These are phyloP conservation scores for Sphaerodactylus townsendi DNA, from an alignment of 2,113 vertebrate species.

Conservation along the genomic window DNA sequence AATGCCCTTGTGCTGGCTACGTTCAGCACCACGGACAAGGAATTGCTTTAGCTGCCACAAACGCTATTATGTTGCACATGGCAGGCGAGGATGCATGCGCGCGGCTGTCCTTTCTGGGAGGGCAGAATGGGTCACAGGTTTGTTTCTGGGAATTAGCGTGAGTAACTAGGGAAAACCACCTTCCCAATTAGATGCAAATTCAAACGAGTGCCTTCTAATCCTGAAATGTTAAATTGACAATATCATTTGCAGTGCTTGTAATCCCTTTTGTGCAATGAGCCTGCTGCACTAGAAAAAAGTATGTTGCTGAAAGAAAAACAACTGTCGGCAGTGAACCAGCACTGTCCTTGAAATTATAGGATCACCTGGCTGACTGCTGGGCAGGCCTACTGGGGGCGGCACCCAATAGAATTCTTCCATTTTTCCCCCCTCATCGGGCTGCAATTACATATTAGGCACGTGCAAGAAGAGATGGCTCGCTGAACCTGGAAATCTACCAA, in stretches of 20 bases:
- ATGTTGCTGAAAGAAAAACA: conserved; percentile 48
- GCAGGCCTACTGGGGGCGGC: not conserved
- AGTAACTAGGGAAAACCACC: not conserved
- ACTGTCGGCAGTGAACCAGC: conserved; percentile 39
- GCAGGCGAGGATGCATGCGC: rapidly evolving
- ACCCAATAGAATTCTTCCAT: not conserved
- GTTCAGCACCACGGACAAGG: conserved; percentile 25
- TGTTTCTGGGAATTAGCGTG: conserved; percentile 2
- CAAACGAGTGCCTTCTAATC: conserved; percentile 49
- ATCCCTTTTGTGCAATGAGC: conserved; percentile 44
- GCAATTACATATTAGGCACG: not conserved
- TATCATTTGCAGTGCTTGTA: conserved; percentile 10
- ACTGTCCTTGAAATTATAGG: not conserved
- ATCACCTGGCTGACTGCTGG: not conserved
- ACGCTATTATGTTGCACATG: not conserved
- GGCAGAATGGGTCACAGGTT: not conserved
- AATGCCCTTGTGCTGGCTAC: conserved; percentile 70
- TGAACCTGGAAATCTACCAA: not conserved
- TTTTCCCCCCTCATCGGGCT: not conserved
- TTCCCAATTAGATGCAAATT: conserved; percentile 19
- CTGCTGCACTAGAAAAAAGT: not conserved
- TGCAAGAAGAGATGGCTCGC: not conserved
- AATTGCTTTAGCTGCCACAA: not conserved
- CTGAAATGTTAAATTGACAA: conserved; percentile 32
- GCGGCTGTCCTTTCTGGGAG: not conserved